phyloP scores from a whole-genome alignment of 1,140 invertebrate genomes.

The Trichomalopsis sarcophagae region DNA sequence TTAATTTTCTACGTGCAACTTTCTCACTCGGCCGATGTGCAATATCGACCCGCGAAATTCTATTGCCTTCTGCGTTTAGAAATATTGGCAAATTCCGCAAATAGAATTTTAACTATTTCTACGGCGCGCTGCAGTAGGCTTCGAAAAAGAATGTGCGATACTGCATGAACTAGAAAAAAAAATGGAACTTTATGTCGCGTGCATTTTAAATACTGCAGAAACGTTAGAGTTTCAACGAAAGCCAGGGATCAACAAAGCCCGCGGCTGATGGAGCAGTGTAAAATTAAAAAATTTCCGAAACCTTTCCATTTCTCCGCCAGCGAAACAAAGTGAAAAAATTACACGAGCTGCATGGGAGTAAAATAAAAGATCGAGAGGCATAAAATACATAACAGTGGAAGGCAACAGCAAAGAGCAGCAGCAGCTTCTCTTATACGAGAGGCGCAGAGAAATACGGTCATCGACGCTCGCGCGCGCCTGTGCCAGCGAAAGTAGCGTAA shows the following conservation, averaged over 20 bases:
- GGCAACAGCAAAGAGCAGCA: too few species aligned
- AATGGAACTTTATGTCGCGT: too few species aligned
- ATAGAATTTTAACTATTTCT: not conserved
- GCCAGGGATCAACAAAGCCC: too few species aligned
- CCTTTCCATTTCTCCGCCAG: too few species aligned
- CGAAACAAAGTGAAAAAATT: too few species aligned
- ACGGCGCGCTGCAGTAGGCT: not conserved
- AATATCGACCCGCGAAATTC: not conserved
- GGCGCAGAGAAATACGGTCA: not conserved
- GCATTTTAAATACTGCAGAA: too few species aligned
- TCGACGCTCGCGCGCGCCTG: not conserved
- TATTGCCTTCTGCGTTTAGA: not conserved
- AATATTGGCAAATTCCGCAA: not conserved
- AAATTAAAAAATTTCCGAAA: too few species aligned
- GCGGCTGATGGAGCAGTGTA: too few species aligned
- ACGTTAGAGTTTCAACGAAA: too few species aligned
- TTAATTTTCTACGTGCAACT: not conserved
- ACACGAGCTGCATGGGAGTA: not conserved
- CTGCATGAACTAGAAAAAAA: too few species aligned
- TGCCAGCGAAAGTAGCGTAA: constrained; percentile 6
- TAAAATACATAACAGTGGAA: too few species aligned
- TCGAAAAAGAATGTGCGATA: not conserved
- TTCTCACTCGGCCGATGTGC: not conserved
- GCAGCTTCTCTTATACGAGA: not conserved
- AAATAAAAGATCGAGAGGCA: not conserved